Evolutionary conservation across 2,113 vertebrate genomes (phyloP), one percentile per base, ranked within the genome.

Genomic region (Romanogobio albipinnatus): DNA sequence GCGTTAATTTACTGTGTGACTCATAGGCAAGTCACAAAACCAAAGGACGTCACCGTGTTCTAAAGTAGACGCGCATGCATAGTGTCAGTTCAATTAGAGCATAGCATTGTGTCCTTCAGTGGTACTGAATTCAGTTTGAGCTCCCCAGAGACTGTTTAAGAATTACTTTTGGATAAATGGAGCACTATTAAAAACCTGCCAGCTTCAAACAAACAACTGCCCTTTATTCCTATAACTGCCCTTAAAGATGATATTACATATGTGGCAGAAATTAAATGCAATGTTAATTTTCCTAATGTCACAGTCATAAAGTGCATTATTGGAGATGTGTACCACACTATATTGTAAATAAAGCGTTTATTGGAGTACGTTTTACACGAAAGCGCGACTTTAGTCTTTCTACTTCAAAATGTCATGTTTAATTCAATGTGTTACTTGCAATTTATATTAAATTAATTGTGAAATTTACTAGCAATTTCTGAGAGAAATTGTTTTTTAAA

Each of bases 1-100:
- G 13, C 64, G 86, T 49, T 61, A 66, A 76, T 76, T 70, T 81
- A 9, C 29, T 53, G 43, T 71, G 71, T 81, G 78, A 85, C 26
- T 81, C 84, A 62, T n/a, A 17, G 22, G 58, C 68, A 81, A 74
- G n/a, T 73, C 39, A 64, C 56, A 36, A 17, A 51, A 14, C 68
- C 29, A 36, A 36, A 58, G 24, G 77, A 58, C 47, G 59, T 82
- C 71, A 75, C 10, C 2, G 2, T 59, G 33, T 45, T 73, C 3
- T 51, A 71, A 82, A 61, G 53, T 33, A 51, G 43, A 61, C 22
- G 43, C 6, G 22, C 45, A 80, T 58, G 75, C 14, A 61, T 17
- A 39, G 66, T 43, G 24, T 87, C 58, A 61, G 15, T 73, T 70
- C 66, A 79, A 78, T 74, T 45, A 81, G 14, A 73, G 76, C 66